Evolutionary conservation across 2,797 vertebrate species (phyloP).

Genomic region (Falco naumanni): DNA sequence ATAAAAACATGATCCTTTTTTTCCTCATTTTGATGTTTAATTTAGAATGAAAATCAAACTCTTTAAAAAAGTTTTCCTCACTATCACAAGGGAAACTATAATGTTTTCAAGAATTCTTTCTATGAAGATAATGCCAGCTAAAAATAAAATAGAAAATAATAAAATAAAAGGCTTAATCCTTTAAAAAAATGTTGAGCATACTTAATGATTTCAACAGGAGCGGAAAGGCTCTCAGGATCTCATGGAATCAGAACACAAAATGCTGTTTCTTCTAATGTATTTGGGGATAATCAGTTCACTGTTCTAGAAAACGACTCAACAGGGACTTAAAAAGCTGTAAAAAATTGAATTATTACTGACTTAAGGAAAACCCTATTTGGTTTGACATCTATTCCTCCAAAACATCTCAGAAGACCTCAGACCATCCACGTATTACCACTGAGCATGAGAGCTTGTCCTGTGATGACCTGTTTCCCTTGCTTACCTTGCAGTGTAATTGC

Average conservation of each 20-base stretch:
- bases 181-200: not conserved
- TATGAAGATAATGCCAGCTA: constrained; percentile 65
- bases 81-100: constrained; percentile 64
- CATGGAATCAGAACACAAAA: not conserved
- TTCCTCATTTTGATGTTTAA: constrained; percentile 69
- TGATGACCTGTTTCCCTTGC: not conserved
- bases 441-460: not conserved
- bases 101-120: constrained; percentile 61
- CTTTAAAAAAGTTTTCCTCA: constrained; percentile 59
- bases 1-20: constrained; percentile 72
- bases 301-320: not conserved
- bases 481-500: not conserved
- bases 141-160: constrained; percentile 62
- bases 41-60: constrained; percentile 75
- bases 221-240: not conserved
- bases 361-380: not conserved
- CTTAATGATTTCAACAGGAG: constrained; percentile 1
- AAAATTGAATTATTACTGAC: not conserved
- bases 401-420: not conserved
- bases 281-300: not conserved
- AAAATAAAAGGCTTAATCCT: constrained; percentile 42
- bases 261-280: not conserved
- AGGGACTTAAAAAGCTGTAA: not conserved
- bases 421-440: not conserved
- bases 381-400: not conserved